Base-by-base conservation (phyloP, 2,888 invertebrate genomes). In the Mythimna ferrago region DNA sequence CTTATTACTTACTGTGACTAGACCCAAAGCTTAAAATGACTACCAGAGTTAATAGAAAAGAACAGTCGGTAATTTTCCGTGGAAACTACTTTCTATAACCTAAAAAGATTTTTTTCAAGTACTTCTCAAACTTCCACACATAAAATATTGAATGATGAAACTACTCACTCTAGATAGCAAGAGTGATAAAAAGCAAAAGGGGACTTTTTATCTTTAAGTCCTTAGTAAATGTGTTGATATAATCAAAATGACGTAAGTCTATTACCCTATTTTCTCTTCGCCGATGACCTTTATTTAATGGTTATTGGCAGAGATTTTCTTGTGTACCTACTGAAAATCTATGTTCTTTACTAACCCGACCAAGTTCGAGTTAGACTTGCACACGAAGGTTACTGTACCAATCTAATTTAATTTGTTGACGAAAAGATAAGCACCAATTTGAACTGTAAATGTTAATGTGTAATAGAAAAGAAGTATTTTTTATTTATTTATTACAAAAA, bases 201-300 rank as follows among this genome's bases (percentile, higher is more conserved):
- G n/a, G 14, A 41, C 26, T 51, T 51, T 58, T 57, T 41, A 48
- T 16, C 38, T 71, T 51, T 14, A 21, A 14, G 41, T 41, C 19
- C 32, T 19, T 35, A 53, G 21, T 54, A 32, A 44, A 21, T 21
- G 44, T 54, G 54, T 61, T 56, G 41, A 21, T 21, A 26, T n/a
- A 54, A 72, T 44, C 4, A 10, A 61, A 60, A 54, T 73, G 14
- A 61, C 54, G 35, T 38, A 61, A 73, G 44, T 61, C 35, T 54
- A 35, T 72, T 4, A 54, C 4, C 54, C 61, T 73, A 73, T 9
- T 48, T 72, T 35, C 21, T n/a, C n/a, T n/a, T 58, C 3, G 14
- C 6, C 14, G 44, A 35, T n/a, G 73, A 38, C 44, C 44, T 73
- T 41, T 54, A 16, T 21, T 19, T 35, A 44, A 60, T 32, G 26